A percentile compares a stretch with the other conserved stretches of the same genome.
Conservation (phyloP, 2,113 vertebrate species). For the Okapia johnstoni region DNA sequence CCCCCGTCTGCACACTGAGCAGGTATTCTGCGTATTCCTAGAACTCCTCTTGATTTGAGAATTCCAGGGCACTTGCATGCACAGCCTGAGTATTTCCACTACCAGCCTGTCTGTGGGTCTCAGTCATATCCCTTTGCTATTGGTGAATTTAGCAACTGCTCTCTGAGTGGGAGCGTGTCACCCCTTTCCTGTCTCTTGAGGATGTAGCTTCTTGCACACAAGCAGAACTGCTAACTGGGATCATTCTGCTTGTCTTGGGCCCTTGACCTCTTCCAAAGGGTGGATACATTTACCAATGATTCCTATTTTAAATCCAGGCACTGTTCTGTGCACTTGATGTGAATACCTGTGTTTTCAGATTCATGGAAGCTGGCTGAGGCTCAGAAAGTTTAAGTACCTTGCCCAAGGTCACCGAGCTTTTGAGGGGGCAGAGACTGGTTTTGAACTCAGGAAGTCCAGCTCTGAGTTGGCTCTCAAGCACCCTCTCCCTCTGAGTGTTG, state of each 20-base stretch:
- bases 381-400: background rate
- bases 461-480: background rate
- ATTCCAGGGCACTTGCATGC: background rate
- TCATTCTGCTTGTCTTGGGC: background rate
- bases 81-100: background rate
- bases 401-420: background rate
- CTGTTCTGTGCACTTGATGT: background rate
- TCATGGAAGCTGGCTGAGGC: background rate
- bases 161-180: background rate
- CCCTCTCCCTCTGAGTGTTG: background rate
- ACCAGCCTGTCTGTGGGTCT: background rate
- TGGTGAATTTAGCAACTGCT: background rate
- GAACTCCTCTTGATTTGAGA: background rate
- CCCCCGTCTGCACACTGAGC: fast-evolving
- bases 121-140: background rate
- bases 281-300: background rate
- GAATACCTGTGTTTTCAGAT: background rate
- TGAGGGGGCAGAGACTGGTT: background rate
- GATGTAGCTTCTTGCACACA: background rate
- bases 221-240: background rate
- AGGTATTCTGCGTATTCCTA: background rate
- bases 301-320: background rate
- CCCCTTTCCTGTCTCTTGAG: background rate
- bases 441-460: background rate
- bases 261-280: background rate